Base-by-base conservation (phyloP, 2,797 vertebrate genomes). In the Holocentrus rufus region DNA sequence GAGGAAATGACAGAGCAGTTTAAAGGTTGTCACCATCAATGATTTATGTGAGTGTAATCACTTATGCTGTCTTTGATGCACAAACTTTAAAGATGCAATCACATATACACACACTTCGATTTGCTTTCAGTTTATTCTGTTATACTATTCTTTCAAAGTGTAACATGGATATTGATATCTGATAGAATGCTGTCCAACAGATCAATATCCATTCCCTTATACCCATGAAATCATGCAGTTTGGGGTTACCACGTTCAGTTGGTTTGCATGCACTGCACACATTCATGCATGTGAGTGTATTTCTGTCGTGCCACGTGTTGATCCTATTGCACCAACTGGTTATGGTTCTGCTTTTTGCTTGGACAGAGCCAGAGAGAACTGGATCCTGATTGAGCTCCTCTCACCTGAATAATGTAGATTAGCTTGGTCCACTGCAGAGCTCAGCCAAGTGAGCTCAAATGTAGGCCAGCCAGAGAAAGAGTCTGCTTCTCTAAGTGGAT, bases 381-480 rank as follows among this genome's bases (percentile, higher is more conserved):
- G 83, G 87, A 76, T 82, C 66, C 54, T 55, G 2, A n/a, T 4
- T 66, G 30, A 76, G 66, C 60, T 49, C 67, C 72, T 77, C 60
- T 85, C 76, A 86, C 81, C 87, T 87, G 65, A 69, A 72, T 66
- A 36, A 70, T 23, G 18, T 4, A 69, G 88, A 88, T 92, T 87
- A 90, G 46, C 80, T 69, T 81, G 81, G 60, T 85, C 77, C 46
- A 3, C 77, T 70, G 72, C 53, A 23, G 55, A 47, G 64, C n/a
- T 60, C 57, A 66, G 80, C 80, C 75, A 76, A 61, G 27, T 55
- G 23, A 72, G 54, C 39, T 14, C 23, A 46, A 77, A 91, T 89
- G 81, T 88, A 81, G 89, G 87, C 59, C 90, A 90, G 82, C 80
- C 76, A 84, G 67, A 75, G 60, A 69, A 34, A 76, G 78, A 79